phyloP scores from a whole-genome alignment of 2,888 invertebrate species.

The Agonopterix arenella region DNA sequence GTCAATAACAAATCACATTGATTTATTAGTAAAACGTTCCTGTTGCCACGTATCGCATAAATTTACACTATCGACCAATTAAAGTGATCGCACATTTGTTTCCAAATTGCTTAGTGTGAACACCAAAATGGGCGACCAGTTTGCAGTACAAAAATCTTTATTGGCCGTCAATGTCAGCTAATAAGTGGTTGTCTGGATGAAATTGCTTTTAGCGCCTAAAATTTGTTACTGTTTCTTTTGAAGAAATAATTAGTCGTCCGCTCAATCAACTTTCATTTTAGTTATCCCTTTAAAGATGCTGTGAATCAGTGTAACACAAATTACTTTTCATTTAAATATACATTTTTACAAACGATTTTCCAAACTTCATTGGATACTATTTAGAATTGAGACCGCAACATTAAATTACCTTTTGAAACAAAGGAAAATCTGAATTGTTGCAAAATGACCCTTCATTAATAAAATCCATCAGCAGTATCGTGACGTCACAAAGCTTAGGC shows the following conservation, averaged over 20 bases:
- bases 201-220: no score
- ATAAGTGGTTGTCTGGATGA: no score
- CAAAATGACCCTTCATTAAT: constrained; percentile 3
- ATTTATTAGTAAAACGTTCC: constrained; percentile 30
- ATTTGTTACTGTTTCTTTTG: no score
- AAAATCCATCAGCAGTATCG: constrained; percentile 20
- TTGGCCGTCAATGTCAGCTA: no score
- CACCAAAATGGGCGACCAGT: no score
- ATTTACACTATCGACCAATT: constrained; percentile 14
- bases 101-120: not conserved
- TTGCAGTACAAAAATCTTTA: no score
- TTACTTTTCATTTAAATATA: not conserved
- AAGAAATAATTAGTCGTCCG: no score
- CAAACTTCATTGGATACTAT: no score
- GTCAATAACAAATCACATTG: constrained; percentile 47
- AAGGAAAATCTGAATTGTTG: not conserved
- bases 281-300: no score
- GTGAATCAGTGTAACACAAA: not conserved
- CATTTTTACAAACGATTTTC: not conserved
- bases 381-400: no score
- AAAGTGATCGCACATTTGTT: constrained; percentile 9
- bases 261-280: no score
- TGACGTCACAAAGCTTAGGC: constrained; percentile 26
- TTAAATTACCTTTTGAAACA: no score
- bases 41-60: constrained; percentile 14